Evolutionary conservation across 2,888 invertebrate genomes (phyloP).

Genomic region (Lasioglossum pauxillum): DNA sequence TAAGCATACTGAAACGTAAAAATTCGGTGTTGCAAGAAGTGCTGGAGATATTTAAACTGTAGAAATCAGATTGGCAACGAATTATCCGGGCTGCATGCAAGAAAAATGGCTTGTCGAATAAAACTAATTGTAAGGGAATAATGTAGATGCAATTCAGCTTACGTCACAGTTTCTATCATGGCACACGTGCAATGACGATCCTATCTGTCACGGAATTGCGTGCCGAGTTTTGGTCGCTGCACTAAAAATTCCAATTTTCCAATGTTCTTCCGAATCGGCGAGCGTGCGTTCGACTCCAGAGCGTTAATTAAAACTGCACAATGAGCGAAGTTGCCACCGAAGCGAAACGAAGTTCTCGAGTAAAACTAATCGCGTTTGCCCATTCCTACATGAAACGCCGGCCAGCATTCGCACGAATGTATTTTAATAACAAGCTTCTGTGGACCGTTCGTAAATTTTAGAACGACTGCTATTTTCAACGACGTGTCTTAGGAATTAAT

Average conservation of each 20-base stretch:
- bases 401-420: slow-evolving; percentile 17
- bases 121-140: not conserved
- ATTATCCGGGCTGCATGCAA: not conserved
- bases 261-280: slow-evolving; percentile 31
- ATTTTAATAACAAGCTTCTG: slow-evolving; percentile 35
- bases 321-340: slow-evolving; percentile 16
- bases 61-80: not conserved
- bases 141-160: not conserved
- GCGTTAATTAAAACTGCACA: slow-evolving; percentile 53
- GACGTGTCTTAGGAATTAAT: not conserved
- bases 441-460: slow-evolving; percentile 15
- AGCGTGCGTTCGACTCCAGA: slow-evolving; percentile 8
- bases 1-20: no score
- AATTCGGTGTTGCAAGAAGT: not conserved
- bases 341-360: slow-evolving; percentile 34
- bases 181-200: not conserved
- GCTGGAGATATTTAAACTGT: not conserved
- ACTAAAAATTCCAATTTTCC: slow-evolving; percentile 46
- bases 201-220: slow-evolving; percentile 28
- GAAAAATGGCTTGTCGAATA: not conserved
- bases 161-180: not conserved
- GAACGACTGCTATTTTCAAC: not conserved
- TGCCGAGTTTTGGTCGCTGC: slow-evolving; percentile 9
- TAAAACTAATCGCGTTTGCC: slow-evolving; percentile 48
- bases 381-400: slow-evolving; percentile 12